Conservation (phyloP, 2,888 invertebrate species). For the Andrena hattorfiana region DNA sequence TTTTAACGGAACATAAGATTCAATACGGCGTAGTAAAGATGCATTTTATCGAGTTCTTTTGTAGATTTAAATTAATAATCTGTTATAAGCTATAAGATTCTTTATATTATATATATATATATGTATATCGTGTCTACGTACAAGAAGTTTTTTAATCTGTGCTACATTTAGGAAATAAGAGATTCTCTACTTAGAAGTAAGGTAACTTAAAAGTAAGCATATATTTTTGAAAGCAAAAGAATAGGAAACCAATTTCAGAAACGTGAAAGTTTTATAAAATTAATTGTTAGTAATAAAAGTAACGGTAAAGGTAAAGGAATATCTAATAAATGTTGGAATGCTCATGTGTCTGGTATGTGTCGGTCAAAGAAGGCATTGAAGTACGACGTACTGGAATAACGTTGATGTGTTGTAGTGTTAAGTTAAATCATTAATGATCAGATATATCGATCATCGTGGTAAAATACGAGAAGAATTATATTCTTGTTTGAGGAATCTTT, state of each 20-base stretch:
- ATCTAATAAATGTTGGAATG: conserved; percentile 7
- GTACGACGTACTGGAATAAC: not conserved
- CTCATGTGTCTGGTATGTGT: conserved; percentile 20
- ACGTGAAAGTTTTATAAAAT: conserved; percentile 42
- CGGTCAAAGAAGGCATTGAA: not conserved
- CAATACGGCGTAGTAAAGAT: conserved; percentile 27
- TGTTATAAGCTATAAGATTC: conserved; percentile 75
- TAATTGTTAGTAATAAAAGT: conserved; percentile 24
- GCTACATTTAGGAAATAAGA: conserved; percentile 49
- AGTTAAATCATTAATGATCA: not conserved
- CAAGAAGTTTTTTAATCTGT: conserved; percentile 46
- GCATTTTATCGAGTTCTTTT: conserved; percentile 67
- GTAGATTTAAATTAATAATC: conserved; percentile 70
- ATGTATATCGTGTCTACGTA: conserved; percentile 51
- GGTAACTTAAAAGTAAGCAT: conserved; percentile 29
- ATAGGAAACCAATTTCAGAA: not conserved
- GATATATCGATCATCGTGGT: not conserved
- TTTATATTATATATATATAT: conserved; percentile 76
- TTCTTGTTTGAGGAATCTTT: conserved; percentile 36
- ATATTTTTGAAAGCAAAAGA: conserved; percentile 49
- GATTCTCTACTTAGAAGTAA: conserved; percentile 32
- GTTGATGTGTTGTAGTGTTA: conserved; percentile 2
- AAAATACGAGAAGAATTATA: conserved; percentile 2
- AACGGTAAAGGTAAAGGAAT: conserved; percentile 5
- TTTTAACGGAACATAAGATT: conserved; percentile 23